Conservation (phyloP, 2,797 vertebrate species). For the Graptemys geographica region DNA sequence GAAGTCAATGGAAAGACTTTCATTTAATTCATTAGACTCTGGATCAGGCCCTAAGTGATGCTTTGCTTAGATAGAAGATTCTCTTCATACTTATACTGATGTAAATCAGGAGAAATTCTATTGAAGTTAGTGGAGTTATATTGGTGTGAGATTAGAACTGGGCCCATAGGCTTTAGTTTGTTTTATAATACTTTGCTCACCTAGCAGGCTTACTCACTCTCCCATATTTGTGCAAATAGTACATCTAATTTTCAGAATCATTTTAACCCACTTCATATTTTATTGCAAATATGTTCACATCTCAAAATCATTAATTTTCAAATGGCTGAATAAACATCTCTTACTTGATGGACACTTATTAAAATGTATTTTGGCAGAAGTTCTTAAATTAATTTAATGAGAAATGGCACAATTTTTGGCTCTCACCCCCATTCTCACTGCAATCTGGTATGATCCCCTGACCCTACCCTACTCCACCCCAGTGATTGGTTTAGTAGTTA, state of each 20-base stretch:
- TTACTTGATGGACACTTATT: conserved; percentile 45
- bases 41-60: rapidly evolving
- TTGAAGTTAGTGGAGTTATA: background rate
- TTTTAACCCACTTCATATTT: conserved; percentile 5
- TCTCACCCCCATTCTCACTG: background rate
- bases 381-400: conserved; percentile 29
- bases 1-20: background rate
- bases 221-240: background rate
- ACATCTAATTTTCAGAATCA: background rate
- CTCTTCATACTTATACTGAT: background rate
- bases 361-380: conserved; percentile 54
- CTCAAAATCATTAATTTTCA: conserved; percentile 47
- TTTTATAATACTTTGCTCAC: background rate
- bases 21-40: rapidly evolving
- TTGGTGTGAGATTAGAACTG: background rate
- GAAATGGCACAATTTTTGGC: conserved; percentile 15
- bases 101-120: background rate
- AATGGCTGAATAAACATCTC: conserved; percentile 48
- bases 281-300: conserved; percentile 8
- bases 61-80: background rate
- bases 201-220: background rate
- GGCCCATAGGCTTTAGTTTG: background rate
- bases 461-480: background rate
- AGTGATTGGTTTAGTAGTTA: background rate
- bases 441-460: conserved; percentile 11